Evolutionary conservation across 2,888 invertebrate species (phyloP).

Genomic region (Zeuzera pyrina): DNA sequence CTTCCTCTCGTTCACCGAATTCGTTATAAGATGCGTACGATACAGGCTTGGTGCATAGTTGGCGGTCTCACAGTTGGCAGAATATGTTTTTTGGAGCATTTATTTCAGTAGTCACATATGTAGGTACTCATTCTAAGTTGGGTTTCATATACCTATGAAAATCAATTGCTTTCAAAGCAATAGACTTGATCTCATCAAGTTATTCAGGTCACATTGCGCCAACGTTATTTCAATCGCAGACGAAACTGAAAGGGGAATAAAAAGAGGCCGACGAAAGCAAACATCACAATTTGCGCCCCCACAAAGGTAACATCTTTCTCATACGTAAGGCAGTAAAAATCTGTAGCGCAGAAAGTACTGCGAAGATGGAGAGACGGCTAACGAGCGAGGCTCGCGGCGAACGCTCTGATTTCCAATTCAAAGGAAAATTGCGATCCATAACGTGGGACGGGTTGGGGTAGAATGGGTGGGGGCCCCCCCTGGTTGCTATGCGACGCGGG

Average conservation of each 20-base stretch:
- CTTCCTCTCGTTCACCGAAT: too few species aligned
- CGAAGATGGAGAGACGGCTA: conserved; percentile 61
- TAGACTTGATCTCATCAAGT: not conserved
- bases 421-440: conserved; percentile 74
- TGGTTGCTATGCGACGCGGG: conserved; percentile 78
- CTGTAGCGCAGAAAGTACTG: conserved; percentile 54
- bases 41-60: too few species aligned
- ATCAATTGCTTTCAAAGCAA: too few species aligned
- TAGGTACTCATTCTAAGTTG: too few species aligned
- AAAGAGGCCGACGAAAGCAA: conserved; percentile 29
- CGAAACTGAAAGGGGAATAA: conserved; percentile 16
- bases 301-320: conserved; percentile 55
- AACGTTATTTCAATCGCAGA: conserved; percentile 7
- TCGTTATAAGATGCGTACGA: too few species aligned
- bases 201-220: conserved; percentile 10
- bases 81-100: too few species aligned
- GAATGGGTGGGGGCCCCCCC: conserved; percentile 44
- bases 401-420: conserved; percentile 74
- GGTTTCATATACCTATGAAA: too few species aligned
- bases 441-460: conserved; percentile 41
- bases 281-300: conserved; percentile 43
- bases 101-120: too few species aligned
- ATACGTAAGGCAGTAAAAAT: conserved; percentile 50
- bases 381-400: conserved; percentile 58
- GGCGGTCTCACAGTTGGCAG: too few species aligned